These are phyloP conservation scores for Urocynchramus pylzowi DNA, from an alignment of 2,113 vertebrate genomes.

Conservation along the genomic window DNA sequence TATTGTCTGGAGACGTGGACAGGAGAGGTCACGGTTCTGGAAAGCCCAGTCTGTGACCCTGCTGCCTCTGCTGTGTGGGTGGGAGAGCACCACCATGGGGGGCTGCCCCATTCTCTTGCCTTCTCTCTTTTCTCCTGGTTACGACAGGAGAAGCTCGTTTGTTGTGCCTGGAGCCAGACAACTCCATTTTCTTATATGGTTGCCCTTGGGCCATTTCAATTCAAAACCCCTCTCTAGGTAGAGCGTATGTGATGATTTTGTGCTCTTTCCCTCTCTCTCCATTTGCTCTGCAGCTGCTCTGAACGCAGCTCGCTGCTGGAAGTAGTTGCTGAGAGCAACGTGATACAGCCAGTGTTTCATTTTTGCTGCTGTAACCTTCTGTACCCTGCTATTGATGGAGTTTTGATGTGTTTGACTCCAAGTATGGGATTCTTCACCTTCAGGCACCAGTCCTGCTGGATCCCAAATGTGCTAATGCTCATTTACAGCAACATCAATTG, in stretches of 20 bases:
- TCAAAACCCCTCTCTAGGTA: neutral
- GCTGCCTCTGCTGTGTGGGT: neutral
- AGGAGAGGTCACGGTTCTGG: neutral
- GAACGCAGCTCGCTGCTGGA: neutral
- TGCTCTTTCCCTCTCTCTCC: neutral
- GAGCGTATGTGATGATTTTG: neutral
- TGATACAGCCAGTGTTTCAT: neutral
- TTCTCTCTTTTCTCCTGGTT: neutral
- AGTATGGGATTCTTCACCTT: slow-evolving; percentile 22
- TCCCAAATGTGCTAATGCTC: slow-evolving; percentile 29
- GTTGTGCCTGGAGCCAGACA: neutral
- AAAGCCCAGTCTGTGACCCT: neutral
- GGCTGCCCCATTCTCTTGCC: neutral
- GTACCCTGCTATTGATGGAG: neutral
- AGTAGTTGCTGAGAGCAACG: slow-evolving; percentile 17
- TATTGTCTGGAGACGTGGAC: neutral
- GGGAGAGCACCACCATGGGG: fast-evolving
- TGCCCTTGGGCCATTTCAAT: neutral
- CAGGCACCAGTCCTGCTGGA: slow-evolving; percentile 19
- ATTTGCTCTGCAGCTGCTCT: slow-evolving; percentile 1
- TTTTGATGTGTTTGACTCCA: slow-evolving; percentile 19
- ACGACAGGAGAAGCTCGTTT: neutral
- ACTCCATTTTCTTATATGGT: neutral
- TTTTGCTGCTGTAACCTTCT: slow-evolving; percentile 18
- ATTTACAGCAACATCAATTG: slow-evolving; percentile 31